A percentile compares a stretch with the other conserved stretches of the same genome.
phyloP scores from a whole-genome alignment of 2,113 vertebrate species.

The Dissostichus mawsoni region DNA sequence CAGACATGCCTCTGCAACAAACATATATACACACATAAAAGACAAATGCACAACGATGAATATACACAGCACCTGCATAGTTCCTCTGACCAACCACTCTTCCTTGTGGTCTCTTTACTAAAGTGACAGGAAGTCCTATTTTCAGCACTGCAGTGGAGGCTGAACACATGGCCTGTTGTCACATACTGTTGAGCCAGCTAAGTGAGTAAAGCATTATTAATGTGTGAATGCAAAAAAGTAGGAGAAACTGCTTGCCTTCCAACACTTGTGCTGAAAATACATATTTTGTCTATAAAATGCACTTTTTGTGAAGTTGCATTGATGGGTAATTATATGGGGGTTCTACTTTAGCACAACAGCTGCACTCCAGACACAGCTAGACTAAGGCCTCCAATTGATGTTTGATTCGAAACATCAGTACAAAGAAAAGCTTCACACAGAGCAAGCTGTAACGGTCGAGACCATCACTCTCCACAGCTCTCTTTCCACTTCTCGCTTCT shows the following conservation, averaged over 20 bases:
- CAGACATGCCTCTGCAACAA: slow-evolving; percentile 32
- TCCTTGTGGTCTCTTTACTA: slow-evolving; percentile 33
- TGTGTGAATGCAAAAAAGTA: not conserved
- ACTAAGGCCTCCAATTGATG: slow-evolving; percentile 31
- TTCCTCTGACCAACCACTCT: slow-evolving; percentile 25
- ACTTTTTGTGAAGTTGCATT: slow-evolving; percentile 1
- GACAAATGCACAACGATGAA: slow-evolving; percentile 42
- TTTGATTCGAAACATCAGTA: slow-evolving; percentile 45
- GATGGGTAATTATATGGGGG: slow-evolving; percentile 19
- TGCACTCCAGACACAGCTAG: not conserved
- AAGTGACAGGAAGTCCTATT: slow-evolving; percentile 42
- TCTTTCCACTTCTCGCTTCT: slow-evolving; percentile 22
- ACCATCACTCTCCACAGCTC: slow-evolving; percentile 44
- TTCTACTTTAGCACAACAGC: not conserved
- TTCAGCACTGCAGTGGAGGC: slow-evolving; percentile 17
- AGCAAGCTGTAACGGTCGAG: slow-evolving; percentile 50
- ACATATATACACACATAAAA: not conserved
- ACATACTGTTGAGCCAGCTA: slow-evolving; percentile 36
- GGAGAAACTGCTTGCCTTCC: not conserved
- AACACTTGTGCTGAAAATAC: not conserved
- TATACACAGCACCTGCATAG: slow-evolving; percentile 25
- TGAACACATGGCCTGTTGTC: slow-evolving; percentile 59
- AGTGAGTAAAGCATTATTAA: slow-evolving; percentile 19
- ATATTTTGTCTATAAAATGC: not conserved
- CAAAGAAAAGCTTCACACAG: slow-evolving; percentile 59